Conservation (phyloP, 2,113 vertebrate genomes). For the Xiphorhynchus elegans region DNA sequence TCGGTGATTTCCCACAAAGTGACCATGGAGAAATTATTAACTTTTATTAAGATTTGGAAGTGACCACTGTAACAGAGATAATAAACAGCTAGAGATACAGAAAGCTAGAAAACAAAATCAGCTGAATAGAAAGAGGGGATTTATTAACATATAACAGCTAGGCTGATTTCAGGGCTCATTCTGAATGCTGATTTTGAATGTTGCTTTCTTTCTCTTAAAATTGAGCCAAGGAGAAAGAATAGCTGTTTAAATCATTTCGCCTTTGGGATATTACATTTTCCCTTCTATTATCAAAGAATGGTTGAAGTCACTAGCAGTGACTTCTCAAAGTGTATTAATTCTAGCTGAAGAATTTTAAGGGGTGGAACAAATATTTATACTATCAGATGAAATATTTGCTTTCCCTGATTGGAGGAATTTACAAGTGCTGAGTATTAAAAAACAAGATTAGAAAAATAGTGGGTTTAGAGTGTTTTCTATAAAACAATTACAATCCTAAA, state of each 20-base stretch:
- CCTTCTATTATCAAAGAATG: not conserved
- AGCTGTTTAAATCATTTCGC: not conserved
- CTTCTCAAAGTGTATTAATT: not conserved
- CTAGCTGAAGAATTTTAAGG: not conserved
- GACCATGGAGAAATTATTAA: not conserved
- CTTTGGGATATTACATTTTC: not conserved
- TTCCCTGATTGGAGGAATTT: not conserved
- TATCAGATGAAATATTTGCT: not conserved
- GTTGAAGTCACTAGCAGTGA: not conserved
- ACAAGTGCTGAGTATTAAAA: not conserved
- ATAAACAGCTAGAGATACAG: not conserved
- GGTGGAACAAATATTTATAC: not conserved
- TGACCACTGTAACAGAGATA: not conserved
- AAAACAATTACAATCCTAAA: not conserved
- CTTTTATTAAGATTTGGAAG: not conserved
- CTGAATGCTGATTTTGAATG: not conserved
- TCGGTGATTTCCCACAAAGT: fast-evolving
- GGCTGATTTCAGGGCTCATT: not conserved
- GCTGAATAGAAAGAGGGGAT: not conserved
- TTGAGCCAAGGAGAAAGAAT: not conserved
- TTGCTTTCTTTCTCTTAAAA: not conserved
- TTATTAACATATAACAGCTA: not conserved
- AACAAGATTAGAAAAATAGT: not conserved
- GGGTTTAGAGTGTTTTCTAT: not conserved
- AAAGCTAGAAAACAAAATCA: not conserved